phyloP scores from a whole-genome alignment of 2,113 vertebrate species.

The Cavia aperea region DNA sequence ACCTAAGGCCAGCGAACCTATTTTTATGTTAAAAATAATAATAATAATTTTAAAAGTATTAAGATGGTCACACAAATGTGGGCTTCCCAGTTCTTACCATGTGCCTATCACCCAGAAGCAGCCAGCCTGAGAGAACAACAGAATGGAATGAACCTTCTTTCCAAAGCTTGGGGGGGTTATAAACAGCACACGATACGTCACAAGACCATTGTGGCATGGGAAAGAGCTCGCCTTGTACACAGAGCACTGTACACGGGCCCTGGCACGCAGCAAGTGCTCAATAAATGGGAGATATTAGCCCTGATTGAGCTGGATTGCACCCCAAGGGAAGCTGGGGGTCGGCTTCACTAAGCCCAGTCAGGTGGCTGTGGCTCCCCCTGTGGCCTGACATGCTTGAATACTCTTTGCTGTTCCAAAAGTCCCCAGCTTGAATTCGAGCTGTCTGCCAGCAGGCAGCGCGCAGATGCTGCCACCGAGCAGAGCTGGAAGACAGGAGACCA shows the following conservation, averaged over 20 bases:
- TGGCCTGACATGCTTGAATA: slow-evolving; percentile 24
- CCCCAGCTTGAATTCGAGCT: background rate
- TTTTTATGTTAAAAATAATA: background rate
- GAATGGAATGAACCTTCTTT: slow-evolving; percentile 20
- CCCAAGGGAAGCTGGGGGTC: slow-evolving; percentile 1
- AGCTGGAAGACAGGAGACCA: background rate
- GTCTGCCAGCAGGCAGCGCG: slow-evolving; percentile 25
- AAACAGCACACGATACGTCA: background rate
- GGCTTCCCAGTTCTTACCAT: background rate
- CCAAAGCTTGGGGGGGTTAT: background rate
- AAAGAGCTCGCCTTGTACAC: background rate
- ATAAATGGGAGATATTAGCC: background rate
- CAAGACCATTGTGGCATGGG: background rate
- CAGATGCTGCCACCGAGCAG: background rate
- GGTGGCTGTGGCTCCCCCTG: background rate
- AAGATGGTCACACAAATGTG: background rate
- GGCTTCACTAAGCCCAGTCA: background rate
- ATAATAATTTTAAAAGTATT: background rate
- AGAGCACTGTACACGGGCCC: background rate
- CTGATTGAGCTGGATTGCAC: background rate
- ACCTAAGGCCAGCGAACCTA: background rate
- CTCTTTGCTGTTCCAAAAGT: slow-evolving; percentile 13
- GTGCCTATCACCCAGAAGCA: background rate
- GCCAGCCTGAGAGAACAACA: slow-evolving; percentile 18
- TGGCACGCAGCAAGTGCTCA: background rate